Percentiles rank a stretch among this genome's conserved stretches.
Evolutionary conservation across 2,113 vertebrate genomes (phyloP).

Genomic region (Plotosus lineatus): DNA sequence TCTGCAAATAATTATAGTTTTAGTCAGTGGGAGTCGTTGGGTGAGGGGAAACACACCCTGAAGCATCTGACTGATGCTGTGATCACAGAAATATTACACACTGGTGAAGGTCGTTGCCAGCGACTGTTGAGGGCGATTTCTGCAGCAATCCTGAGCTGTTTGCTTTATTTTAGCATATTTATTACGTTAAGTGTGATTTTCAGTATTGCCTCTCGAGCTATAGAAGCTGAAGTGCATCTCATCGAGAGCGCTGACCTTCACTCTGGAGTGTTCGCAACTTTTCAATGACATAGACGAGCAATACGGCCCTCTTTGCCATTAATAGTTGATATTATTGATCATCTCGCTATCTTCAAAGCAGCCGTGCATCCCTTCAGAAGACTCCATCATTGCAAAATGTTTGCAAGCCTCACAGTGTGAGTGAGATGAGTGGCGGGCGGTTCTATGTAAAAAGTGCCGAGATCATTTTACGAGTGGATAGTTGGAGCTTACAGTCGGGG

Average conservation of each 20-base stretch:
- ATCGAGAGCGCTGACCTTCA: constrained; percentile 15
- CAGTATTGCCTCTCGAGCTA: neutral
- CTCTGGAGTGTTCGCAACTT: neutral
- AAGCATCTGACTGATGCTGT: constrained; percentile 7
- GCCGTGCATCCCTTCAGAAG: neutral
- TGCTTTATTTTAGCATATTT: constrained; percentile 28
- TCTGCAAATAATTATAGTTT: constrained; percentile 26
- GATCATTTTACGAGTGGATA: neutral
- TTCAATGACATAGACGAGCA: neutral
- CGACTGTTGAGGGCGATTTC: neutral
- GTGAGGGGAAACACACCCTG: neutral
- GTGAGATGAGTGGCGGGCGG: neutral
- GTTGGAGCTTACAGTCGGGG: neutral
- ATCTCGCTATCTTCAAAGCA: neutral
- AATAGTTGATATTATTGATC: neutral
- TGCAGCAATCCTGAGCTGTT: neutral
- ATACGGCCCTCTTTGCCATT: neutral
- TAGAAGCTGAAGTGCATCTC: no score
- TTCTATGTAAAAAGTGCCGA: neutral
- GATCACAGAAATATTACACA: neutral
- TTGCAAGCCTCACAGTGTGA: neutral
- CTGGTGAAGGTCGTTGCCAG: constrained; percentile 23
- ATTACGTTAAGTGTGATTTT: constrained; percentile 8
- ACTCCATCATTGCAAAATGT: neutral
- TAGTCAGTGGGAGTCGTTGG: constrained; percentile 4